A percentile compares a stretch with the other conserved stretches of the same genome.
Conservation (phyloP, 2,797 vertebrate species). For the Neostethus bicornis region DNA sequence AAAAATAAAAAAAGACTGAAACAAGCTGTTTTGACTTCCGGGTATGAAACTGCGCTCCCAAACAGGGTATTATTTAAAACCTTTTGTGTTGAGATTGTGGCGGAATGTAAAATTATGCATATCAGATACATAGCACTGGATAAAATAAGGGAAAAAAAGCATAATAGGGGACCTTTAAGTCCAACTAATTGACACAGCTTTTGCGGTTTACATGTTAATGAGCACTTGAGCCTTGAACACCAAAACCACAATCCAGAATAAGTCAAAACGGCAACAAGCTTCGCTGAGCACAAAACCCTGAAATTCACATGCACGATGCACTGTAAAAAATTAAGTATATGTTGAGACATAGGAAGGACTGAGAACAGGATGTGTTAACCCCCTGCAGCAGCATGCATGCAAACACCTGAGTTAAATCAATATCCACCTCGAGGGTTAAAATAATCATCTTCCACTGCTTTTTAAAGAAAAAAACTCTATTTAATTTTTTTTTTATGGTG, state of each 20-base stretch:
- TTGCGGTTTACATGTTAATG: background rate
- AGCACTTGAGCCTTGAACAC: background rate
- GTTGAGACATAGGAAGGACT: constrained; percentile 2
- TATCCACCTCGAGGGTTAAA: constrained; percentile 8
- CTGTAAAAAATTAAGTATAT: no score
- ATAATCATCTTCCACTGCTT: background rate
- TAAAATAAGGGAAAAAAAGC: no score
- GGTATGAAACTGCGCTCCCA: no score
- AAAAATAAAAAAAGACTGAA: no score
- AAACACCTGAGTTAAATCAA: constrained; percentile 17
- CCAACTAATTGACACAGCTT: background rate
- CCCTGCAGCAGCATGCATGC: constrained; percentile 4
- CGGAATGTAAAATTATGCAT: no score
- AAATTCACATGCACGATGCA: no score
- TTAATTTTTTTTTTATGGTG: constrained; percentile 2
- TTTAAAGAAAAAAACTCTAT: constrained; percentile 10
- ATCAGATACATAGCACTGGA: no score
- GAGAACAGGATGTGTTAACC: constrained; percentile 4
- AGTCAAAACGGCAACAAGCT: background rate
- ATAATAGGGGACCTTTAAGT: background rate
- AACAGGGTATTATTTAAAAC: no score
- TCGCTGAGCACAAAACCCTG: background rate
- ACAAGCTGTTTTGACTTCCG: no score
- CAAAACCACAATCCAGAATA: background rate
- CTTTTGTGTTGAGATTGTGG: no score